These are phyloP conservation scores for Pelobates fuscus DNA, from an alignment of 2,113 vertebrate genomes.

Conservation along the genomic window DNA sequence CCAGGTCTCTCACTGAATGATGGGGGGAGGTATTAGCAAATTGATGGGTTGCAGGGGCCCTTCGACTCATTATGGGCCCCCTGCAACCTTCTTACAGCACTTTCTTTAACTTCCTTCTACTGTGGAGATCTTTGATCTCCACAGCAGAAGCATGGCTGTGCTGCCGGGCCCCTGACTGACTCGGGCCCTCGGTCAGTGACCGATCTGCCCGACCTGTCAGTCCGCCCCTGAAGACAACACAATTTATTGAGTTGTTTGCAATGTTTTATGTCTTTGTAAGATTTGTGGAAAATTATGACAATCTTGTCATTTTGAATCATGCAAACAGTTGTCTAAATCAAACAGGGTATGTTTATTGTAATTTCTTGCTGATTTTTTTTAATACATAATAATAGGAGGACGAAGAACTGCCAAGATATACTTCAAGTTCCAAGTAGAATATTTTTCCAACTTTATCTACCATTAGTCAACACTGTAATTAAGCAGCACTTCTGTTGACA, in stretches of 20 bases:
- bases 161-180: too few relatives aligned
- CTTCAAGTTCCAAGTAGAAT: not conserved
- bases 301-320: not conserved
- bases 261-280: not conserved
- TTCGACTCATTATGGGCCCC: too few relatives aligned
- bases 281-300: not conserved
- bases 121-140: too few relatives aligned
- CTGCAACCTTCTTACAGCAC: too few relatives aligned
- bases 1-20: too few relatives aligned
- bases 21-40: too few relatives aligned
- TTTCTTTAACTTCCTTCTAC: too few relatives aligned
- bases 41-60: too few relatives aligned
- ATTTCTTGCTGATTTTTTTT: not conserved
- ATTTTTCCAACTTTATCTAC: not conserved
- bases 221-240: not conserved
- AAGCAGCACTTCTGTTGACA: not conserved
- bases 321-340: not conserved
- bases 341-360: not conserved
- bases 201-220: too few relatives aligned
- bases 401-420: not conserved
- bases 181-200: too few relatives aligned
- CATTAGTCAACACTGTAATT: not conserved
- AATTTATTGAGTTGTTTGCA: not conserved
- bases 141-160: too few relatives aligned
- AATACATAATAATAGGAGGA: too few relatives aligned